Percentiles rank a stretch among this genome's conserved stretches.
These are phyloP conservation scores for Mylabris phalerata DNA, from an alignment of 1,140 invertebrate genomes.

Conservation along the genomic window DNA sequence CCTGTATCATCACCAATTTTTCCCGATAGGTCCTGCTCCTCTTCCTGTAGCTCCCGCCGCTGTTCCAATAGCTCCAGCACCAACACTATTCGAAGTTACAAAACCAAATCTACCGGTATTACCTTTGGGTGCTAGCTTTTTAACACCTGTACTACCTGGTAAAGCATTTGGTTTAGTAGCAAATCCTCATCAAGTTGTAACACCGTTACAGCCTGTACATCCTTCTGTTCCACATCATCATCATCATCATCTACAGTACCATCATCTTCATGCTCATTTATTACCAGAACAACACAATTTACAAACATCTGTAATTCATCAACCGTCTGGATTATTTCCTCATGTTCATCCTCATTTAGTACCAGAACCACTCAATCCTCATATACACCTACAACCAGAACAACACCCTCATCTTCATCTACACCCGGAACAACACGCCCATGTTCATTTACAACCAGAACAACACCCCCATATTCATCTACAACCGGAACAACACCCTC, in stretches of 20 bases:
- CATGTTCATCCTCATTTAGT: not conserved
- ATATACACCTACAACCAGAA: conserved; percentile 2
- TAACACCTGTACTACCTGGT: conserved; percentile 14
- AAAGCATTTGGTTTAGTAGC: not conserved
- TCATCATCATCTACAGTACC: conserved; percentile 3
- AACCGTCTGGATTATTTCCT: no score
- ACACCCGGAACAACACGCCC: not conserved
- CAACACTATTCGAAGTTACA: conserved; percentile 29
- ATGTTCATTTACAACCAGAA: not conserved
- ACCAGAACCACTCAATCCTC: conserved; percentile 2
- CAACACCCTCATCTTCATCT: not conserved
- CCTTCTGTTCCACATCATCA: not conserved
- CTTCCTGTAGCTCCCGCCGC: conserved; percentile 10
- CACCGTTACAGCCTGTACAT: not conserved
- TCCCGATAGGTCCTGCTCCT: not conserved
- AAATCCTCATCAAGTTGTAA: not conserved
- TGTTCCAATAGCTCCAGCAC: conserved; percentile 14
- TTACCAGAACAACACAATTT: not conserved
- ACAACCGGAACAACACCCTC: not conserved
- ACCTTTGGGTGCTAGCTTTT: conserved; percentile 26
- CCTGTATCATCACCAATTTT: not conserved
- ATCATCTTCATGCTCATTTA: conserved; percentile 2
- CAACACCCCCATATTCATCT: not conserved
- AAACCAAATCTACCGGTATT: conserved; percentile 28
- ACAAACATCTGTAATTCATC: no score